Evolutionary conservation across 1,140 invertebrate genomes (phyloP), one percentile per base, ranked within the genome.

Genomic region (Bombyx mandarina): DNA sequence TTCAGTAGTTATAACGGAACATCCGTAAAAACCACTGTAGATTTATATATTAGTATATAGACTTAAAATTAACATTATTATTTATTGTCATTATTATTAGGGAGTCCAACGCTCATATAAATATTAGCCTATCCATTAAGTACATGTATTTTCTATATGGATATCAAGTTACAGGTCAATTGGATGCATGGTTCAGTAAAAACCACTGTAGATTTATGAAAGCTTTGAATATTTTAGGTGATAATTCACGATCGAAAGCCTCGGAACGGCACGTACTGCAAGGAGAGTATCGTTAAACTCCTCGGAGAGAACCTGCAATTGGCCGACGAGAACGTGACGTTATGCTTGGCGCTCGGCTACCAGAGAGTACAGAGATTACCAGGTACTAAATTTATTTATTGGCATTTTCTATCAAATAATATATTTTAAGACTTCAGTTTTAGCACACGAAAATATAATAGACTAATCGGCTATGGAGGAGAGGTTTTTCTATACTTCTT

Each of bases 211-310:
- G 12, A 35, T 5, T 54, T 35, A 35, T 35, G 26, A 35, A 35
- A 35, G 4, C 26, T 35, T 35, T 35, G 26, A 35, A 35, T 35
- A 35, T 35, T 35, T 35, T 50, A 75, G 81, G 80, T 86, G 57
- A 87, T 87, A 67, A 87, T 87, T 58, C 84, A 87, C 70, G 84
- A 87, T 60, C 77, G 84, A 48, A 85, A 85, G 55, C 84, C 84
- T 35, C 73, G 84, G 3, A 87, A 87, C 61, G 84, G 84, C 50
- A 87, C 84, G 0, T 85, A 82, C 61, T 87, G 82, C 56, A 85
- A 85, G 62, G 84, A 87, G 65, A 87, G 66, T 58, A 87, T 85
- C 56, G 79, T 87, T 9, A 87, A 87, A 65, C 66, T 85, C 8
- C 71, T 87, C 9, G 84, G 84, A n/a, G 84, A 87, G 58, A 87